Conservation (phyloP, 2,888 invertebrate species). For the Nipponacmea schrenckii region DNA sequence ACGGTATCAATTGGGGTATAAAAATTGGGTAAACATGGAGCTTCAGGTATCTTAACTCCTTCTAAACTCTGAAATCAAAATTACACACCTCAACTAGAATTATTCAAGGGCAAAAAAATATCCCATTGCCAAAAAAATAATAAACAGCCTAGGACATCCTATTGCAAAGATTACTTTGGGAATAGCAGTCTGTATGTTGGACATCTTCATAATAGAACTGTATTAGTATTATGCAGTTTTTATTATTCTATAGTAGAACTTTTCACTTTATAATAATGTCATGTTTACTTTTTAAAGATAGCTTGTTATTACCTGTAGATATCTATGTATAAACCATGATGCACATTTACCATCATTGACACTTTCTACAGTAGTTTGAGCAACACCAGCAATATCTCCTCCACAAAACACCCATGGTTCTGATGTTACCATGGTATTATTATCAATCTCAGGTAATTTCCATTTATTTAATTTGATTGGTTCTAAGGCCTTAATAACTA, state of each 20-base stretch:
- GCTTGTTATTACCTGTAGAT: conserved; percentile 77
- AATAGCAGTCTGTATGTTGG: too few relatives aligned
- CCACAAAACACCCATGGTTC: conserved; percentile 88
- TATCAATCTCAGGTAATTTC: conserved; percentile 84
- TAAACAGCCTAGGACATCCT: too few relatives aligned
- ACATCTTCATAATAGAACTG: too few relatives aligned
- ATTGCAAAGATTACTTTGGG: too few relatives aligned
- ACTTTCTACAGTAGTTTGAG: conserved; percentile 97
- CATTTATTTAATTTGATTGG: conserved; percentile 82
- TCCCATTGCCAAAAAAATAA: too few relatives aligned
- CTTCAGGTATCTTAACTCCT: conserved; percentile 70
- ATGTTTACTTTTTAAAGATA: too few relatives aligned
- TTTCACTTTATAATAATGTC: too few relatives aligned
- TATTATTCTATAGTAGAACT: too few relatives aligned
- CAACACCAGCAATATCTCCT: conserved; percentile 92
- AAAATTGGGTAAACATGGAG: conserved; percentile 88
- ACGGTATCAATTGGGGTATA: conserved; percentile 92
- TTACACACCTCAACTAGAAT: too few relatives aligned
- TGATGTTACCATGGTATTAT: conserved; percentile 81
- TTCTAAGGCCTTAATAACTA: conserved; percentile 75
- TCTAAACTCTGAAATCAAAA: conserved; percentile 43
- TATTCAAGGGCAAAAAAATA: too few relatives aligned
- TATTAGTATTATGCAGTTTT: too few relatives aligned
- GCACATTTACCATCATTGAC: conserved; percentile 99
- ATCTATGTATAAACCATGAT: conserved; percentile 93